A percentile compares a stretch with the other conserved stretches of the same genome.
phyloP scores from a whole-genome alignment of 2,113 vertebrate genomes.

The sheep (Ovis aries) region DNA sequence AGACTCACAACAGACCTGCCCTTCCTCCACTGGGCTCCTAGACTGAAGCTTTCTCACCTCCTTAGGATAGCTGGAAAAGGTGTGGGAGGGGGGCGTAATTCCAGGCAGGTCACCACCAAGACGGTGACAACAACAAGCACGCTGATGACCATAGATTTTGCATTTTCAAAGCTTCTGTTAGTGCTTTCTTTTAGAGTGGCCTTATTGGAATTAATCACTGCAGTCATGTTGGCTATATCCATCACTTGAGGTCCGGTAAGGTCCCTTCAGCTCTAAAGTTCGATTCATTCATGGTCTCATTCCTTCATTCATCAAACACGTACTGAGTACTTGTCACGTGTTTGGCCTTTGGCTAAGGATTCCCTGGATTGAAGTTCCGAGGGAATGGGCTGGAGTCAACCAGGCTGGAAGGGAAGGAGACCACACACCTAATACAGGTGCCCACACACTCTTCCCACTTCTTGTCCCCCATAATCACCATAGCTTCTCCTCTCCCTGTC shows the following conservation, averaged over 20 bases:
- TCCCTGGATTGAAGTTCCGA: background rate
- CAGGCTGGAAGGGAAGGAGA: background rate
- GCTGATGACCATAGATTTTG: background rate
- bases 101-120: background rate
- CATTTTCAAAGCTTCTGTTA: background rate
- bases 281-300: background rate
- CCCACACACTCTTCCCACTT: background rate
- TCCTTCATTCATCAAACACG: background rate
- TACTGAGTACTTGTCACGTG: background rate
- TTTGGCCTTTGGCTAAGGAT: background rate
- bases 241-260: background rate
- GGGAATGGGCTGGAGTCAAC: background rate
- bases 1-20: background rate
- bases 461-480: too few relatives aligned
- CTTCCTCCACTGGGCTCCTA: background rate
- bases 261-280: background rate
- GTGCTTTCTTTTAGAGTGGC: background rate
- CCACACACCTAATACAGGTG: background rate
- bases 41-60: background rate
- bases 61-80: background rate
- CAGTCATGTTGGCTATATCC: background rate
- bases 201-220: background rate
- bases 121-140: background rate
- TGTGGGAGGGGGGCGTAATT: fast-evolving
- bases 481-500: background rate